Evolutionary conservation across 2,797 vertebrate species (phyloP).

Genomic region (Sebastes dallii): DNA sequence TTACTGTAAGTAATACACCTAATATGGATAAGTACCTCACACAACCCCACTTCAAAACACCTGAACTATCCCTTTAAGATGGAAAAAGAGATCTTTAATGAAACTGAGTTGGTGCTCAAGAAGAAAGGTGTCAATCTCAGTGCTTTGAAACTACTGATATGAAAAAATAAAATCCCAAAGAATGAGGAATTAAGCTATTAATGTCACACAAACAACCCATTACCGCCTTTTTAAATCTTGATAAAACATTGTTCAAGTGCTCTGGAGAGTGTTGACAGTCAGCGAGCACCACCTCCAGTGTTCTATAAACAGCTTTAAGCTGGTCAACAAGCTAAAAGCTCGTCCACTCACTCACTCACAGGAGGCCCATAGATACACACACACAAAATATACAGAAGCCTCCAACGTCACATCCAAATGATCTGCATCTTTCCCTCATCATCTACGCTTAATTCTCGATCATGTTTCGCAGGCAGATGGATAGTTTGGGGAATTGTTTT

Average conservation of each 20-base stretch:
- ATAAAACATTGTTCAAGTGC: background rate
- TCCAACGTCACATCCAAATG: background rate
- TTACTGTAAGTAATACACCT: too few species aligned
- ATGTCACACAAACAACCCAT: background rate
- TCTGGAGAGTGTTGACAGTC: background rate
- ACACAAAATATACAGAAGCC: background rate
- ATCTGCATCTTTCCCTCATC: background rate
- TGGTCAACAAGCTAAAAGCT: background rate
- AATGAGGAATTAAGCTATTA: background rate
- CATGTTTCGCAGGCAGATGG: slow-evolving; percentile 19
- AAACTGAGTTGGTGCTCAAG: background rate
- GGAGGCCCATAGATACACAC: background rate
- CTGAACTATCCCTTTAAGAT: too few species aligned
- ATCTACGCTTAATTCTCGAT: background rate
- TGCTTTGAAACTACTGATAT: background rate
- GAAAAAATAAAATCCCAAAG: background rate
- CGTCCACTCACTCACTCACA: background rate
- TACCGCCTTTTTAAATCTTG: background rate
- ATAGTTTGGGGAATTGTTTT: slow-evolving; percentile 3
- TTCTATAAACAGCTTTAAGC: slow-evolving; percentile 16
- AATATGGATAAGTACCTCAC: too few species aligned
- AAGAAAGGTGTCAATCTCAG: background rate
- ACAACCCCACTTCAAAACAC: too few species aligned
- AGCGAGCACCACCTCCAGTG: slow-evolving; percentile 4
- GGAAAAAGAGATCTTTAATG: background rate